These are phyloP conservation scores for Myodes glareolus DNA, from an alignment of 2,113 vertebrate genomes.

Conservation along the genomic window DNA sequence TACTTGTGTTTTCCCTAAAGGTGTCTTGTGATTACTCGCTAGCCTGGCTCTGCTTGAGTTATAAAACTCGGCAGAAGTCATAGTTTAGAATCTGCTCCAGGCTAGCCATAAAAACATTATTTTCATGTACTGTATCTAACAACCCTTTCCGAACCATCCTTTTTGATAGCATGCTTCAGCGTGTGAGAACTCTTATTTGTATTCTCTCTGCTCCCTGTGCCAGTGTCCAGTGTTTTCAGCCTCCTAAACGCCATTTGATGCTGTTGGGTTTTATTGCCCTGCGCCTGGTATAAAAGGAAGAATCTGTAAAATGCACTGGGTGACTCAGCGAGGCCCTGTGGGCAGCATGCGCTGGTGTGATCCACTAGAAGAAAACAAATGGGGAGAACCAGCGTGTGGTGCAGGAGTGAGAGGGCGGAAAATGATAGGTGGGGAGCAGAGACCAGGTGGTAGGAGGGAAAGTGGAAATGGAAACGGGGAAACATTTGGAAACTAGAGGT, in stretches of 20 bases:
- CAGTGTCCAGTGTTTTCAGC: neutral
- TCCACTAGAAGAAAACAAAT: neutral
- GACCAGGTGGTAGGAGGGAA: neutral
- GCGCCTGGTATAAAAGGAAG: neutral
- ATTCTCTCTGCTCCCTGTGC: neutral
- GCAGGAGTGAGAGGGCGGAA: neutral
- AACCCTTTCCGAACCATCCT: slow-evolving; percentile 13
- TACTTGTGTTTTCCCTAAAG: slow-evolving; percentile 61
- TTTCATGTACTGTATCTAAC: slow-evolving; percentile 62
- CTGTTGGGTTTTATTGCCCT: neutral
- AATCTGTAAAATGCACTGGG: neutral
- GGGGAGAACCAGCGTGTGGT: neutral
- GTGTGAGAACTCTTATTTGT: slow-evolving; percentile 42
- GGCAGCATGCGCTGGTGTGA: neutral
- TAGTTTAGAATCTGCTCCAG: slow-evolving; percentile 58
- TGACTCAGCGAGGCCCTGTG: neutral
- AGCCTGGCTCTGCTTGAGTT: slow-evolving; percentile 59
- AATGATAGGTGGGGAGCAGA: neutral
- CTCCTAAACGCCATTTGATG: neutral
- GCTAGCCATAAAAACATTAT: slow-evolving; percentile 58
- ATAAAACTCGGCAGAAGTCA: slow-evolving; percentile 72
- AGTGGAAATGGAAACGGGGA: neutral
- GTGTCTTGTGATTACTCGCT: slow-evolving; percentile 67
- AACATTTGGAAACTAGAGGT: neutral
- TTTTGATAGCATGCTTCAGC: slow-evolving; percentile 55